Percentiles rank a stretch among this genome's conserved stretches.
Conservation (phyloP, 92 coral and sea anemone species). For the Parazoanthus darwini region DNA sequence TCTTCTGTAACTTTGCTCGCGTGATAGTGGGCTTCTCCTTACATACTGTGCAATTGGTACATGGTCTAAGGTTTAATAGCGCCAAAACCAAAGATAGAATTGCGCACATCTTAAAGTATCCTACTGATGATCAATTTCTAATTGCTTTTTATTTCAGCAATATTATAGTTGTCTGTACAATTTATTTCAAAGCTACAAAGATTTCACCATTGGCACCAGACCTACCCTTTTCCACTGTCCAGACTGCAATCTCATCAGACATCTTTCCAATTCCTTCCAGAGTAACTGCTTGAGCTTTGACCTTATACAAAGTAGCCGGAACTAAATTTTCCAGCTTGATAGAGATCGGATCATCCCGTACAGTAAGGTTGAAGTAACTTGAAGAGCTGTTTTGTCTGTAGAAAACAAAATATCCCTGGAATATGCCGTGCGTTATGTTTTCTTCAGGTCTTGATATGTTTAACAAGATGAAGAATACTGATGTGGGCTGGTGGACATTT, state of each 20-base stretch:
- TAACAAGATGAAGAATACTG: background rate
- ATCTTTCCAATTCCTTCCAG: conserved; percentile 13
- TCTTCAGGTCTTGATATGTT: conserved; percentile 11
- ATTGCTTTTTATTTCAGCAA: no score
- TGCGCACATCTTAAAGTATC: no score
- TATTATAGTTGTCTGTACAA: no score
- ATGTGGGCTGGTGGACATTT: background rate
- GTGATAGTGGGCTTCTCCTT: no score
- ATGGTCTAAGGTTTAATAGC: no score
- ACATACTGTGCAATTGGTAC: no score
- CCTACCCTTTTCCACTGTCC: background rate
- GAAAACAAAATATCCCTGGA: conserved; percentile 21
- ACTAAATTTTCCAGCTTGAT: background rate
- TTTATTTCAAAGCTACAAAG: no score
- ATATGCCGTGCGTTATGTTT: background rate
- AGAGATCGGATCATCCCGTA: background rate
- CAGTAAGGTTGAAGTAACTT: background rate
- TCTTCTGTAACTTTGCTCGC: no score
- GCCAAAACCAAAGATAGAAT: no score
- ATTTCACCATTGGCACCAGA: background rate
- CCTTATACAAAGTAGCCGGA: background rate
- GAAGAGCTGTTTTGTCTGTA: conserved; percentile 5
- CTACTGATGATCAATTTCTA: no score
- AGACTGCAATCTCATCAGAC: background rate
- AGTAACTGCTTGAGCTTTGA: conserved; percentile 14